Percentiles rank a stretch among this genome's conserved stretches.
Conservation (phyloP, 1,140 invertebrate species). For the Calephelis nemesis region DNA sequence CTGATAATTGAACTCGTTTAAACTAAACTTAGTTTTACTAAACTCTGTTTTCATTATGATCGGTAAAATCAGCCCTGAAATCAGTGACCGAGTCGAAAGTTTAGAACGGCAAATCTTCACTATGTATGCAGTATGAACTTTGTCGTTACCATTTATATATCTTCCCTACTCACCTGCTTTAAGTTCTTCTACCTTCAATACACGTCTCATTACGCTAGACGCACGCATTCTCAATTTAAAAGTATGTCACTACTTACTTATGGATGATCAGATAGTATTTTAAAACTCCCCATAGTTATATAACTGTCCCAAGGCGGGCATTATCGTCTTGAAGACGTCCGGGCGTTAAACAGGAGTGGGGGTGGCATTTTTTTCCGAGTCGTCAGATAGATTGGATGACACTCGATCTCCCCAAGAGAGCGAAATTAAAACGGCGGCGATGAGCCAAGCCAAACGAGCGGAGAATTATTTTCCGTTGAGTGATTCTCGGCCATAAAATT, state of each 20-base stretch:
- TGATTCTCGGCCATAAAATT: constrained; percentile 76
- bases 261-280: background rate
- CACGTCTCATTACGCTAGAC: too few species aligned
- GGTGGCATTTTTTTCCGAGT: constrained; percentile 59
- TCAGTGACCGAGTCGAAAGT: too few species aligned
- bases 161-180: too few species aligned
- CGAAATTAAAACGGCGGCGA: constrained; percentile 76
- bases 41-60: too few species aligned
- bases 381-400: constrained; percentile 76
- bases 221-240: too few species aligned
- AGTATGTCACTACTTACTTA: background rate
- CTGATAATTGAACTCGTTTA: too few species aligned
- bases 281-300: constrained; percentile 27
- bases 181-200: too few species aligned
- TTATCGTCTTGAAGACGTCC: constrained; percentile 56
- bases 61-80: too few species aligned
- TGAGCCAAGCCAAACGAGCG: constrained; percentile 66
- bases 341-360: constrained; percentile 36
- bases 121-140: too few species aligned
- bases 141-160: too few species aligned
- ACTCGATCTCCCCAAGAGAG: constrained; percentile 73
- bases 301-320: constrained; percentile 49
- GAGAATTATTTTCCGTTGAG: constrained; percentile 76
- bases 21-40: too few species aligned
- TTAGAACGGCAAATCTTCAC: too few species aligned